These are phyloP conservation scores for Manduca sexta DNA, from an alignment of 1,140 invertebrate genomes.

Conservation along the genomic window DNA sequence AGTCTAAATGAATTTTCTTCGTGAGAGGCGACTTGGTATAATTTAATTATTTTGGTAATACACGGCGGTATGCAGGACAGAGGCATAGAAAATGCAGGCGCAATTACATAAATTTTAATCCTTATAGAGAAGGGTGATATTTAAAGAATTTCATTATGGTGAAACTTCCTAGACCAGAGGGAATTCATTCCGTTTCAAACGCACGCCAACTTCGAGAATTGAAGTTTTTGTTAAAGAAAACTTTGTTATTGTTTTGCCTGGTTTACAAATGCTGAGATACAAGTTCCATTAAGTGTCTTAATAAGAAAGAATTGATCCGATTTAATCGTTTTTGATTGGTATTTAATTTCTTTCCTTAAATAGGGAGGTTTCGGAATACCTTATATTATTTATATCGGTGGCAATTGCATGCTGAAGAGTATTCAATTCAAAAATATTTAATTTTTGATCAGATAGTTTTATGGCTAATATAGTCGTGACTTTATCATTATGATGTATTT, in stretches of 20 bases:
- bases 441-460: no score
- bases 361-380: no score
- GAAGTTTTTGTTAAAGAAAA: conserved; percentile 45
- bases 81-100: conserved; percentile 31
- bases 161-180: conserved; percentile 44
- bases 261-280: conserved; percentile 14
- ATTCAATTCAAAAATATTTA: no score
- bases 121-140: conserved; percentile 40
- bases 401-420: no score
- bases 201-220: conserved; percentile 41
- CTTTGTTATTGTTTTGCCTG: conserved; percentile 32
- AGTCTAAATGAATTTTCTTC: no score
- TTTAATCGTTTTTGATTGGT: background rate
- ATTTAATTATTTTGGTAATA: conserved; percentile 4
- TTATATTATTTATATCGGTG: no score
- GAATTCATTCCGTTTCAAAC: conserved; percentile 59
- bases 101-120: conserved; percentile 60
- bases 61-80: conserved; percentile 5
- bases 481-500: no score
- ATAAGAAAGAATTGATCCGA: background rate
- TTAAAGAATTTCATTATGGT: conserved; percentile 70
- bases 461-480: no score
- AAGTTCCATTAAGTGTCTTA: conserved; percentile 7
- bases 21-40: no score
- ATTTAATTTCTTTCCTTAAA: no score